Conservation (phyloP, 2,888 invertebrate genomes). For the Craniophora ligustri region DNA sequence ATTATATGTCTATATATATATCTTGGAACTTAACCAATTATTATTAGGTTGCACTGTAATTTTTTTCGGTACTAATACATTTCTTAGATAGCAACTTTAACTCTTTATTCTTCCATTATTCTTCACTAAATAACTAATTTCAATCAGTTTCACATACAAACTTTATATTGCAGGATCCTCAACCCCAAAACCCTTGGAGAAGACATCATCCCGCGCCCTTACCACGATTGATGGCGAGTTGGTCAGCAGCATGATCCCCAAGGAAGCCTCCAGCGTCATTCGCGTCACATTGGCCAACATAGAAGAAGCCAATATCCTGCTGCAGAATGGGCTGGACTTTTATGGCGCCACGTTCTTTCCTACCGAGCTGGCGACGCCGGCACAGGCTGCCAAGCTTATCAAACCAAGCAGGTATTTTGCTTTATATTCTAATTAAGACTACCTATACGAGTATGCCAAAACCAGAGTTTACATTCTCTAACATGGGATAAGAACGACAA, state of each 20-base stretch:
- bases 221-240: conserved; percentile 83
- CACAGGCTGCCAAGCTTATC: conserved; percentile 89
- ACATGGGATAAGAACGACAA: no score
- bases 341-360: conserved; percentile 96
- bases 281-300: conserved; percentile 93
- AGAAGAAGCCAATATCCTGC: conserved; percentile 93
- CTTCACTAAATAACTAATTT: not conserved
- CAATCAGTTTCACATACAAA: not conserved
- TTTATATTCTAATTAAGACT: not conserved
- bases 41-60: conserved; percentile 26
- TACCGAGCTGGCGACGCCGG: conserved; percentile 92
- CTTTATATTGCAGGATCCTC: conserved; percentile 79
- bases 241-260: conserved; percentile 85
- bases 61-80: conserved; percentile 20
- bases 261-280: conserved; percentile 90
- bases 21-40: not conserved
- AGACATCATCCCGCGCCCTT: conserved; percentile 75
- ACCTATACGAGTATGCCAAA: no score
- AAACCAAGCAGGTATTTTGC: conserved; percentile 81
- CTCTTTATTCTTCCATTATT: not conserved
- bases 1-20: no score
- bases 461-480: no score
- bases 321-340: conserved; percentile 95
- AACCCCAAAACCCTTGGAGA: conserved; percentile 81
- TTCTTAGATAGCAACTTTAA: not conserved